Base-by-base conservation (phyloP, 2,797 vertebrate species). In the Tympanoctomys barrerae region DNA sequence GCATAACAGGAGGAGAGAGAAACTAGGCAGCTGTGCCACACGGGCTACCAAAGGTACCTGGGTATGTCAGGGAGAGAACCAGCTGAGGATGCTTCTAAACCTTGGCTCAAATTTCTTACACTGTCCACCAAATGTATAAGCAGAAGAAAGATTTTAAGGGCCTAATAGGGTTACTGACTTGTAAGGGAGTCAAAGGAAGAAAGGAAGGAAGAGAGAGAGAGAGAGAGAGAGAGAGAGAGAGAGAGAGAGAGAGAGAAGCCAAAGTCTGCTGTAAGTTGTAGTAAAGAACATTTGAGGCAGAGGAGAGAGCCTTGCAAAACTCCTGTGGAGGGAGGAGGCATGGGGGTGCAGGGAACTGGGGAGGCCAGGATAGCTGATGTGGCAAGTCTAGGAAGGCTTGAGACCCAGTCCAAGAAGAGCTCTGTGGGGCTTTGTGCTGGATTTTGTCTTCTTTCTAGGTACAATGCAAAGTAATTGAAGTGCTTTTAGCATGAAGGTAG, bases 231-330 rank as follows among this genome's bases (percentile, higher is more conserved):
- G 54, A 54, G 11, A 54, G 52, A 54, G 11, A 54, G 52, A 54
- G 11, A 54, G 52, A 54, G 11, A 54, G 52, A 54, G 42, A 31
- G 2, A 14, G 13, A 66, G 1, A 4, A 42, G 81, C 62, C 36
- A 36, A 86, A 59, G 71, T 95, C 78, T 83, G 19, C 7, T 78
- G 79, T 26, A 46, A 94, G 88, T 75, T 12, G 2, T 14, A 73
- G 42, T 73, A 26, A 93, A 88, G 33, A 82, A 18, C 36, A 59
- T 87, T 18, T 52, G 28, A 80, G 80, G 73, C 83, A 62, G 19
- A 81, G 19, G 5, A n/a, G 18, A 28, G 14, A 83, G 71, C 22
- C 13, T 0, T n/a, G 54, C 36, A 71, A 68, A 85, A 87, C 64
- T 39, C 33, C 33, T 62, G 21, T 90, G 21, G 28, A 46, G n/a